phyloP scores from a whole-genome alignment of 2,888 invertebrate species.

The Hetaerina titia region DNA sequence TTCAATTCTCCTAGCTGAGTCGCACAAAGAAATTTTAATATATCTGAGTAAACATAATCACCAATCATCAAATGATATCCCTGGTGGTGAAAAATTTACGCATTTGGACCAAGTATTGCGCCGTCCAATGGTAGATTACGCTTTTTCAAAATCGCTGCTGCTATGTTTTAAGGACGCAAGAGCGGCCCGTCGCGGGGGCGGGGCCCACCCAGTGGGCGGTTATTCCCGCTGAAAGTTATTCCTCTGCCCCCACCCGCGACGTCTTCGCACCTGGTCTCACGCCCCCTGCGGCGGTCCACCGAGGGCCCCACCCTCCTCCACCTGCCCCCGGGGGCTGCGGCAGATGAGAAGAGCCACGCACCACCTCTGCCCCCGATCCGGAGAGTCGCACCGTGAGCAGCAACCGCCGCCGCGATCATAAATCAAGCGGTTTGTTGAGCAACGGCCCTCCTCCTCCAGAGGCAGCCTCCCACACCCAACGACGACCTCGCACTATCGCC shows the following conservation, averaged over 20 bases:
- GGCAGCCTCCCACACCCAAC: too few relatives aligned
- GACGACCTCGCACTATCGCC: too few relatives aligned
- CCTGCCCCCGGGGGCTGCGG: neutral
- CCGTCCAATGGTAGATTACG: neutral
- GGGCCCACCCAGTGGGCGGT: neutral
- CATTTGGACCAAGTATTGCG: neutral
- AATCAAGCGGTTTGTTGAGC: neutral
- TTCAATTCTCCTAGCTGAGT: too few relatives aligned
- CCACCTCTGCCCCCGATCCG: neutral
- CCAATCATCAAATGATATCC: too few relatives aligned
- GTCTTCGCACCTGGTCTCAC: neutral
- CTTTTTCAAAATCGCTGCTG: neutral
- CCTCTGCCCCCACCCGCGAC: neutral
- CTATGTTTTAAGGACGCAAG: neutral
- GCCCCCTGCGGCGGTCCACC: neutral
- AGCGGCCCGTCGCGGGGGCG: neutral
- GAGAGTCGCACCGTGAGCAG: neutral
- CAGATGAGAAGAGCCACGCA: neutral
- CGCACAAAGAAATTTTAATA: too few relatives aligned
- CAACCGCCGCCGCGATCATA: neutral
- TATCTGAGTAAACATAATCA: too few relatives aligned
- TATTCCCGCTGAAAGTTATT: neutral
- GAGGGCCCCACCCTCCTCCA: neutral
- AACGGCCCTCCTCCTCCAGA: neutral
- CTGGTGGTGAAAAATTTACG: neutral